Conservation (phyloP, 2,113 vertebrate species). For the Corydoras maculifer region DNA sequence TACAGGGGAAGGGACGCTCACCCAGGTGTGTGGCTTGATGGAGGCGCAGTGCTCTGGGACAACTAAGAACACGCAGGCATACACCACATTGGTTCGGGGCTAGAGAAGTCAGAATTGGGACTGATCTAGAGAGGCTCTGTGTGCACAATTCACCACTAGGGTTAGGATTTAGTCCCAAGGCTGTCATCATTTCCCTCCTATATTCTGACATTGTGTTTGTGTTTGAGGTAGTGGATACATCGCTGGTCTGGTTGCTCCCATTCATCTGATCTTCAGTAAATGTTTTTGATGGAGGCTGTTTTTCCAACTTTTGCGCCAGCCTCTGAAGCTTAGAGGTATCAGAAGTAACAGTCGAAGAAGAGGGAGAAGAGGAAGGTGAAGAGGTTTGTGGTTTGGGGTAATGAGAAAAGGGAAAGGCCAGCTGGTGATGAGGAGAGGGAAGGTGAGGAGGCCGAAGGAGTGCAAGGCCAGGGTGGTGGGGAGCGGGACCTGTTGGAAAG, state of each 20-base stretch:
- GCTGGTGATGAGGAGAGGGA: slow-evolving; percentile 56
- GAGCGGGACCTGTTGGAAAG: slow-evolving; percentile 62
- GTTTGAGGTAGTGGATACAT: slow-evolving; percentile 58
- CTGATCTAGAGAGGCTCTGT: slow-evolving; percentile 44
- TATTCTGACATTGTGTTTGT: slow-evolving; percentile 57
- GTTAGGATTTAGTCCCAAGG: slow-evolving; percentile 63
- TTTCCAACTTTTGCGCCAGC: slow-evolving; percentile 83
- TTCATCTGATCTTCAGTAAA: slow-evolving; percentile 49
- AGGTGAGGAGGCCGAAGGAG: slow-evolving; percentile 73
- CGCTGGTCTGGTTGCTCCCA: slow-evolving; percentile 49
- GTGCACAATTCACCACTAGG: slow-evolving; percentile 35
- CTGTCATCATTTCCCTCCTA: slow-evolving; percentile 67
- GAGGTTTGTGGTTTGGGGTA: slow-evolving; percentile 71
- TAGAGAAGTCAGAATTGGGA: slow-evolving; percentile 42
- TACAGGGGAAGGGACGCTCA: slow-evolving; percentile 84
- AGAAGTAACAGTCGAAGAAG: slow-evolving; percentile 66
- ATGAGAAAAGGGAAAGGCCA: slow-evolving; percentile 76
- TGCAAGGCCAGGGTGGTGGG: slow-evolving; percentile 71
- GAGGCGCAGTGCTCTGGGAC: slow-evolving; percentile 79
- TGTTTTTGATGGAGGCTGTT: slow-evolving; percentile 61
- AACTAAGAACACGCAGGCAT: slow-evolving; percentile 81
- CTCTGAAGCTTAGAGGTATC: slow-evolving; percentile 88
- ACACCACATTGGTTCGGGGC: slow-evolving; percentile 80
- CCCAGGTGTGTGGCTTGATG: slow-evolving; percentile 85
- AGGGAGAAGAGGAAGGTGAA: slow-evolving; percentile 61